These are phyloP conservation scores for Liparis tanakae DNA, from an alignment of 2,797 vertebrate genomes.

Conservation along the genomic window DNA sequence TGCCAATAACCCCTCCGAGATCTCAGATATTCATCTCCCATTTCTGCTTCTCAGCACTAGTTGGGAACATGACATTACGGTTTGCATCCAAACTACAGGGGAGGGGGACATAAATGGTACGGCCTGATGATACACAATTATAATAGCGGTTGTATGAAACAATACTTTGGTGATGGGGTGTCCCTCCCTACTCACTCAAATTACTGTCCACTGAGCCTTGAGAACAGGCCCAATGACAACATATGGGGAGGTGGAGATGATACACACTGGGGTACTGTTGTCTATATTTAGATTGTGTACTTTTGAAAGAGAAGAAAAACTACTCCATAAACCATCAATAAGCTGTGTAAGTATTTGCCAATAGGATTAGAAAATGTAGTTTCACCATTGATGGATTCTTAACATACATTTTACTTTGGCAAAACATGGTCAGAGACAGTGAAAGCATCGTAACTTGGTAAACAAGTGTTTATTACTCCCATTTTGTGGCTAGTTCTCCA, in stretches of 20 bases:
- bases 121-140: conserved; percentile 38
- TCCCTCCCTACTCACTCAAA: conserved; percentile 41
- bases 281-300: conserved; percentile 33
- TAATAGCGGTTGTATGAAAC: conserved; percentile 34
- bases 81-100: conserved; percentile 25
- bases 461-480: conserved; percentile 10
- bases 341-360: neutral
- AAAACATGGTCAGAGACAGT: neutral
- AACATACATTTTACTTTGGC: neutral
- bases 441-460: neutral
- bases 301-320: conserved; percentile 3
- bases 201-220: conserved; percentile 35
- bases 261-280: conserved; percentile 1
- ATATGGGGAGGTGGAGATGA: conserved; percentile 30
- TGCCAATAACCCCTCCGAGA: neutral
- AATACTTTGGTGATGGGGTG: conserved; percentile 38
- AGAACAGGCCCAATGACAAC: conserved; percentile 52
- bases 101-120: conserved; percentile 32
- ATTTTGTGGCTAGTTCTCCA: neutral
- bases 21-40: neutral
- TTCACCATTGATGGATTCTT: neutral
- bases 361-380: neutral
- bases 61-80: neutral
- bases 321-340: neutral
- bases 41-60: neutral